Base-by-base conservation (phyloP, 2,888 invertebrate genomes). In the Spialia ferax region DNA sequence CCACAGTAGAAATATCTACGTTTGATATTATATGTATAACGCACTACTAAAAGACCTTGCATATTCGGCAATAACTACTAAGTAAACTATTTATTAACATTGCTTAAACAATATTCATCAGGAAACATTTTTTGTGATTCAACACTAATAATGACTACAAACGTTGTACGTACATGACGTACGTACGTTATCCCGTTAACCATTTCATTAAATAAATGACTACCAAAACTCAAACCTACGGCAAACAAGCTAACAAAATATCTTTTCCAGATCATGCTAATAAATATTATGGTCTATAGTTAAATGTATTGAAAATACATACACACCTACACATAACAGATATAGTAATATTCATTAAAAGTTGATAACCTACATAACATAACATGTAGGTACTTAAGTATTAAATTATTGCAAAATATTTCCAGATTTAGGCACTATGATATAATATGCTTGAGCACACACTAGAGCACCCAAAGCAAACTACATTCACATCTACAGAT, bases 351-450 rank as follows among this genome's bases (percentile, higher is more conserved):
- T 15, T 23, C 2, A 26, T 54, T 15, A 54, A 54, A 54, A 29
- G 29, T 54, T 54, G 26, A 15, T 54, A 29, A 54, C 26, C 54
- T 54, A 54, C 22, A 23, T 52, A 48, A 48, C 20, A 48, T 48
- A n/a, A n/a, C n/a, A n/a, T n/a, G n/a, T n/a, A 52, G 2, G 18
- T n/a, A 23, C 38, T n/a, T 52, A 52, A 13, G 2, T 23, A 52
- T 23, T 20, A 38, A 13, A 38, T 52, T 54, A 54, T 54, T 54
- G 54, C 54, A 29, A 26, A 54, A n/a, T 54, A 54, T 29, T 15
- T 54, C 26, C 26, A 54, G 54, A 15, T 1, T 54, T 54, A 54
- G 54, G 29, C 54, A 55, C 55, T 55, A 29, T 26, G 55, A 10
- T 15, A 29, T n/a, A n/a, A n/a, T 15, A 18, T 15, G 29, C 26